Evolutionary conservation across 2,113 vertebrate genomes (phyloP).

Genomic region (Crotalus viridis): DNA sequence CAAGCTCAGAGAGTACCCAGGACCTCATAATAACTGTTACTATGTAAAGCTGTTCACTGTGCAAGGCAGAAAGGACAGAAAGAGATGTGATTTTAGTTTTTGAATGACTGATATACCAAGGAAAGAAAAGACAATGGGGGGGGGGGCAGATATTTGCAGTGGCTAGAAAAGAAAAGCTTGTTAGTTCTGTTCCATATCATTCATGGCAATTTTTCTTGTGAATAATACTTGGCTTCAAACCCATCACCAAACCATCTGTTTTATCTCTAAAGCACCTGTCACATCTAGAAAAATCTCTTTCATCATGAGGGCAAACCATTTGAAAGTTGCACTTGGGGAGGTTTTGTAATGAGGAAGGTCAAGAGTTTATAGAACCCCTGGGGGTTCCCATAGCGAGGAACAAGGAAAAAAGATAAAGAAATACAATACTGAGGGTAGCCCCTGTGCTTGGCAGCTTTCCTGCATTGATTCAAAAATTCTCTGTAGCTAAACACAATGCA

Average conservation of each 20-base stretch:
- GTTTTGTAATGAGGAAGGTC: conserved; percentile 4
- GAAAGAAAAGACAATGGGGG: background rate
- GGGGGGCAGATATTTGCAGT: background rate
- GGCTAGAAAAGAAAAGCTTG: background rate
- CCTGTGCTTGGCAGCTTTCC: background rate
- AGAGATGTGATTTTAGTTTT: background rate
- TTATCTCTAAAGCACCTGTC: background rate
- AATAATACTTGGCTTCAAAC: background rate
- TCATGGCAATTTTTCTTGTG: background rate
- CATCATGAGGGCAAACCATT: background rate
- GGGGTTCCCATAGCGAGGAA: background rate
- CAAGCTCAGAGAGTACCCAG: background rate
- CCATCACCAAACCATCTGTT: background rate
- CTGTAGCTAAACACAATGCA: background rate
- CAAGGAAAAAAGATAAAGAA: background rate
- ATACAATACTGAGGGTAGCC: background rate
- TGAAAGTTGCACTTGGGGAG: background rate
- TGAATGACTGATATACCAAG: background rate
- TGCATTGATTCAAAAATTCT: background rate
- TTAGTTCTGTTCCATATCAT: background rate
- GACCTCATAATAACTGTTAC: background rate
- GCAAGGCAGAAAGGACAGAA: background rate
- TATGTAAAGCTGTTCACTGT: background rate
- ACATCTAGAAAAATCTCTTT: background rate
- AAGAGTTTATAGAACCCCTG: background rate